phyloP scores from a whole-genome alignment of 1,140 invertebrate species.

The Hestina assimilis region DNA sequence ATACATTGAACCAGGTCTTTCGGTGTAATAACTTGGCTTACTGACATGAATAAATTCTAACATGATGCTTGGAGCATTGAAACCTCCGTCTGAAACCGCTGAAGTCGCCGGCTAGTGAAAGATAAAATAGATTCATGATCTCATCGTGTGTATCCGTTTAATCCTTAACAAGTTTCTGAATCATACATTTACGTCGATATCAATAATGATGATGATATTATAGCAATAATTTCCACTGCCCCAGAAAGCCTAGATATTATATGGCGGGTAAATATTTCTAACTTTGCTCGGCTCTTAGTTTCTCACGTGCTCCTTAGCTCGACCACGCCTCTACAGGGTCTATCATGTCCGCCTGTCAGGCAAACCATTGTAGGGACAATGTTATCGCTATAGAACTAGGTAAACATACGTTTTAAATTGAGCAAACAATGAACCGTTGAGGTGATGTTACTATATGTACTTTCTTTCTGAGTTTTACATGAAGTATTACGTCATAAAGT shows the following conservation, averaged over 20 bases:
- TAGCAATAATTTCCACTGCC: neutral
- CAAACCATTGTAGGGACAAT: constrained; percentile 34
- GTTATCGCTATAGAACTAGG: constrained; percentile 17
- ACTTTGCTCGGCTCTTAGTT: constrained; percentile 13
- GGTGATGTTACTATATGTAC: neutral
- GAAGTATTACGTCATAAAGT: too few species aligned
- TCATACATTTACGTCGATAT: too few species aligned
- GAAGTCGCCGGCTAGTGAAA: too few species aligned
- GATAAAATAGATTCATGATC: too few species aligned
- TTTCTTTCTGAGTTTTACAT: too few species aligned
- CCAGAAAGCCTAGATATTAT: constrained; percentile 5
- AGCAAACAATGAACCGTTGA: constrained; percentile 4
- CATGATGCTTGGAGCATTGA: too few species aligned
- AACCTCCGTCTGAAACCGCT: too few species aligned
- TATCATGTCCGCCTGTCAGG: constrained; percentile 49
- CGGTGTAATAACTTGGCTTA: too few species aligned
- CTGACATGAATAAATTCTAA: too few species aligned
- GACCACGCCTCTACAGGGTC: constrained; percentile 47
- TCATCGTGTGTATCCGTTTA: too few species aligned
- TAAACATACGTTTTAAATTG: constrained; percentile 13
- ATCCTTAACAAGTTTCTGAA: too few species aligned
- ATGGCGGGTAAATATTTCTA: constrained; percentile 14
- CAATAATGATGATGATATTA: neutral
- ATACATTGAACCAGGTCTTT: too few species aligned
- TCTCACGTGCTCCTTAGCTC: constrained; percentile 43